Conservation (phyloP, 2,888 invertebrate species). For the Abrostola triplasia region DNA sequence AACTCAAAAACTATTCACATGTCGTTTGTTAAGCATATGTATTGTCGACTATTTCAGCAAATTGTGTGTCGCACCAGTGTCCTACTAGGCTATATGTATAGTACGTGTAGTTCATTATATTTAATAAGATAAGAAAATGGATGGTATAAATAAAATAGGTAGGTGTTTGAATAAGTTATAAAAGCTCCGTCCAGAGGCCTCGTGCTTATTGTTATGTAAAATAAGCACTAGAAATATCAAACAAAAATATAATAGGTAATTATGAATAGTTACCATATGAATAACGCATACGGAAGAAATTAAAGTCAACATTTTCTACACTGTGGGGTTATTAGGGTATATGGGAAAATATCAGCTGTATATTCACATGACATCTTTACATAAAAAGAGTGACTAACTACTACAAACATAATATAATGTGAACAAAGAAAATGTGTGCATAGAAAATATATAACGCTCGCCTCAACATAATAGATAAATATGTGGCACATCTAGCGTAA, state of each 20-base stretch:
- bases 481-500: conserved; percentile 45
- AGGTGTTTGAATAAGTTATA: conserved; percentile 61
- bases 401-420: conserved; percentile 43
- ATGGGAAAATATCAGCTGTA: conserved; percentile 21
- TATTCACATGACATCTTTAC: conserved; percentile 19
- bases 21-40: conserved; percentile 70
- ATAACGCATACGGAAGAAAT: conserved; percentile 28
- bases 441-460: conserved; percentile 28
- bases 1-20: conserved; percentile 89
- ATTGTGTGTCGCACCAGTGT: conserved; percentile 81
- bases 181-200: conserved; percentile 73
- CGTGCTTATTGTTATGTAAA: conserved; percentile 55
- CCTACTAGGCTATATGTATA: conserved; percentile 61
- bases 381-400: conserved; percentile 33
- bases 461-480: conserved; percentile 44
- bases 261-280: conserved; percentile 24
- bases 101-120: conserved; percentile 54
- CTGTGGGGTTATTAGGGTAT: conserved; percentile 11
- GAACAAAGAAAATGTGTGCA: conserved; percentile 33
- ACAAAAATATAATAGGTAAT: conserved; percentile 31
- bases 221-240: conserved; percentile 49
- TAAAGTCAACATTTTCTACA: conserved; percentile 22
- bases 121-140: conserved; percentile 58
- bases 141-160: conserved; percentile 57
- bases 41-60: conserved; percentile 71